phyloP scores from a whole-genome alignment of 2,888 invertebrate genomes.

The Microdon myrmicae region DNA sequence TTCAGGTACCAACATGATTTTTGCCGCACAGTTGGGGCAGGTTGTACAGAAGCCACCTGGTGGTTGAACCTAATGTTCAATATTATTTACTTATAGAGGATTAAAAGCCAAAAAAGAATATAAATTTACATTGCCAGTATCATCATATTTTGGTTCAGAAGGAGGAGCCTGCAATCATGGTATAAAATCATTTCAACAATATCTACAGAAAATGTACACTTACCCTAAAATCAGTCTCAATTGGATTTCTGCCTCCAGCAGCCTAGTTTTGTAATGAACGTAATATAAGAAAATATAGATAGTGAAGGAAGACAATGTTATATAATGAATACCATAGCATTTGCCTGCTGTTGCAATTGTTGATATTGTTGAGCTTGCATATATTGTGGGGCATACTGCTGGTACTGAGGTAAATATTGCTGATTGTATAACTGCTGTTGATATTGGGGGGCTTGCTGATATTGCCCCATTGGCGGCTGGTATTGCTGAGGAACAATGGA shows the following conservation, averaged over 20 bases:
- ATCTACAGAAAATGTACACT: neutral
- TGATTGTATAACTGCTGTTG: constrained; percentile 42
- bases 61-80: constrained; percentile 15
- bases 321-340: constrained; percentile 5
- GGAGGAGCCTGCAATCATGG: constrained; percentile 6
- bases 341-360: constrained; percentile 35
- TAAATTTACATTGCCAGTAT: constrained; percentile 17
- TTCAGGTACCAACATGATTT: constrained; percentile 61
- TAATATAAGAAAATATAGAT: no score
- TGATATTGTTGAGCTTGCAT: constrained; percentile 23
- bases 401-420: constrained; percentile 6
- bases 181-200: no score
- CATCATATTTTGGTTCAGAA: constrained; percentile 22
- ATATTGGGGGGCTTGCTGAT: constrained; percentile 42
- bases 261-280: no score
- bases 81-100: constrained; percentile 12
- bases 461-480: constrained; percentile 51
- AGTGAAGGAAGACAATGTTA: no score
- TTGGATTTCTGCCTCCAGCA: neutral
- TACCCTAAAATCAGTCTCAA: constrained; percentile 18
- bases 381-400: constrained; percentile 30
- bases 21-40: constrained; percentile 64
- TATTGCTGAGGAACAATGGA: constrained; percentile 21
- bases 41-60: constrained; percentile 63
- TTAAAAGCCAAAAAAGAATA: constrained; percentile 1